Evolutionary conservation across 1,140 invertebrate genomes (phyloP), one percentile per base, ranked within the genome.

Genomic region (Linepithema humile): DNA sequence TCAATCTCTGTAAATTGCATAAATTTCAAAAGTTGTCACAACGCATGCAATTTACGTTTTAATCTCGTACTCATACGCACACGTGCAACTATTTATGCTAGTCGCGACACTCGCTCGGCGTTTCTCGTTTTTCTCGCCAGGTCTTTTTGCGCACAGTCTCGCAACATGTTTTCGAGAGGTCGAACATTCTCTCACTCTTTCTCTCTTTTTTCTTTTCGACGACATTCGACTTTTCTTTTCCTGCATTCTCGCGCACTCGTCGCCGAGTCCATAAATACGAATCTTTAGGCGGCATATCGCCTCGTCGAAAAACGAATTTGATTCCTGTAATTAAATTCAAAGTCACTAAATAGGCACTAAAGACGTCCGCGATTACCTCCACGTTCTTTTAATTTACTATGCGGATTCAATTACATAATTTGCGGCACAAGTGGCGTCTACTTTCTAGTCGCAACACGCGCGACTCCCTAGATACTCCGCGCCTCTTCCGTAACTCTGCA

Each of bases 361-460:
- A 32, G 50, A 15, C 50, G 35, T 15, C 38, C 40, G 45, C 40
- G 69, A 57, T 57, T 38, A 3, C 23, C n/a, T 23, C 35, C 20
- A 20, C 35, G 17, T 20, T 70, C 38, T 70, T 35, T 77, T 70
- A 80, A 80, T 80, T 80, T 80, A 69, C 55, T 80, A 35, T 20
- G 23, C 17, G 64, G n/a, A 70, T 80, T 80, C 17, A 80, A 43
- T 70, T 15, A 80, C 69, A 57, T 80, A 43, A 38, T 70, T n/a
- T 26, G n/a, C 64, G 48, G 35, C 23, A 55, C 29, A 40, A 67
- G 48, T 48, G 38, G 1, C 40, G 29, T 29, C 73, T 48, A 43
- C 48, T 80, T 80, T 3, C 64, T 32, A 55, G 23, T 80, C 64
- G 75, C n/a, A 38, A 80, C 45, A 78, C 48, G 62, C 40, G 45